Evolutionary conservation across 2,888 invertebrate species (phyloP), one percentile per base, ranked within the genome.

Genomic region (Leptodirus hochenwartii): DNA sequence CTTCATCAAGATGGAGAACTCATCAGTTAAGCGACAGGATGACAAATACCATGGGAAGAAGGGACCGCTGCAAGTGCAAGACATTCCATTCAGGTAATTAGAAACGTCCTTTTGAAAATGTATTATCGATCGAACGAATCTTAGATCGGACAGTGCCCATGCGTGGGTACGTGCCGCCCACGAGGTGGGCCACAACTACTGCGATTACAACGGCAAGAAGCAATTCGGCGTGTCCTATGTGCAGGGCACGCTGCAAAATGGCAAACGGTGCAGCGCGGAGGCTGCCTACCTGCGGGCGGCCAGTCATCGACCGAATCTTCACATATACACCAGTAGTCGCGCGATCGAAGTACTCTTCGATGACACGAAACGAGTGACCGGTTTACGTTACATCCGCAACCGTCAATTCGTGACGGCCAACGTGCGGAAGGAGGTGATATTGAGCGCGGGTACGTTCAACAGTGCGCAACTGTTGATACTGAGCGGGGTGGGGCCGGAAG

Each of bases 381-480:
- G 79, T 1, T 70, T 82, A 0, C 60, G 75, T 40, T 73, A 72
- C 36, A 51, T 64, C 1, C 43, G 43, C 26, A 41, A 45, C 27
- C 41, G 49, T 1, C 36, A 37, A 29, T 42, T 34, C 16, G 40
- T 44, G 15, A 39, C 29, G 10, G 68, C 69, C 1, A 54, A 49
- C 25, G 80, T 76, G 0, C 63, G 62, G 2, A 80, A 75, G 47
- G 87, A 87, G 56, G 74, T 93, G 0, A 78, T 91, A 30, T 45
- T 91, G 10, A 75, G 80, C 9, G 84, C 82, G 2, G 91, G 91
- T 1, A 68, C 87, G 2, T 75, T 93, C 37, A 82, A 81, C 43
- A 79, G 85, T 1, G 87, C 91, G 0, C 90, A 93, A 51, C 50
- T 93, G 3, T 61, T 93, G 6, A 82, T 91, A 81, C 52, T 93